These are phyloP conservation scores for Urocitellus parryii DNA, from an alignment of 2,113 vertebrate genomes.

Conservation along the genomic window DNA sequence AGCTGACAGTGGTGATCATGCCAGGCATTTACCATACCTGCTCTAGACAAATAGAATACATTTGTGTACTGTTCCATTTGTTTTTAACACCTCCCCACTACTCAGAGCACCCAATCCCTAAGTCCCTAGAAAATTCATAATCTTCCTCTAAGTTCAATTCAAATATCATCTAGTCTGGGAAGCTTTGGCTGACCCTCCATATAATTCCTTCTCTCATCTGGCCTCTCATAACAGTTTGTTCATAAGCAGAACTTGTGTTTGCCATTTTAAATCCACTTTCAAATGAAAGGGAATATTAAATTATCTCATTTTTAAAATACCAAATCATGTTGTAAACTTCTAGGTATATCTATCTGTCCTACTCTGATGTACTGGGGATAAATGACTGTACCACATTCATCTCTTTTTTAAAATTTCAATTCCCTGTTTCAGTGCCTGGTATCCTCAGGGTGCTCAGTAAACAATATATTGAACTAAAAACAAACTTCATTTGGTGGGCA, in stretches of 20 bases:
- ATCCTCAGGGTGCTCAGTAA: background rate
- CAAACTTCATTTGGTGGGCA: background rate
- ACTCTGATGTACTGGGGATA: background rate
- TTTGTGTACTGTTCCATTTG: background rate
- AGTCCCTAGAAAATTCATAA: constrained; percentile 51
- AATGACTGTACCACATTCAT: background rate
- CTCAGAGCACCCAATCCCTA: background rate
- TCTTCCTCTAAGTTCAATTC: constrained; percentile 46
- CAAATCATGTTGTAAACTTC: constrained; percentile 1
- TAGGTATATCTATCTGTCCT: constrained; percentile 30
- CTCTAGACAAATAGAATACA: constrained; percentile 25
- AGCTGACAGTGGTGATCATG: background rate
- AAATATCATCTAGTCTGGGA: constrained; percentile 34
- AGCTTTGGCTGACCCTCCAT: background rate
- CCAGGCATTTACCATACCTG: background rate
- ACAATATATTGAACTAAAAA: background rate
- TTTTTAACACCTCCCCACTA: background rate
- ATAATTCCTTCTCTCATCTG: constrained; percentile 51
- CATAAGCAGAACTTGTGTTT: constrained; percentile 11
- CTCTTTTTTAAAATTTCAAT: constrained; percentile 24
- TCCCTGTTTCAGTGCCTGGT: background rate
- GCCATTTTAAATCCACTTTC: constrained; percentile 6
- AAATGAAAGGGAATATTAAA: constrained; percentile 16
- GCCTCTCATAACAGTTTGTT: constrained; percentile 38
- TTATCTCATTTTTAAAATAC: background rate